phyloP scores from a whole-genome alignment of 2,113 vertebrate genomes.

The Cololabis saira region DNA sequence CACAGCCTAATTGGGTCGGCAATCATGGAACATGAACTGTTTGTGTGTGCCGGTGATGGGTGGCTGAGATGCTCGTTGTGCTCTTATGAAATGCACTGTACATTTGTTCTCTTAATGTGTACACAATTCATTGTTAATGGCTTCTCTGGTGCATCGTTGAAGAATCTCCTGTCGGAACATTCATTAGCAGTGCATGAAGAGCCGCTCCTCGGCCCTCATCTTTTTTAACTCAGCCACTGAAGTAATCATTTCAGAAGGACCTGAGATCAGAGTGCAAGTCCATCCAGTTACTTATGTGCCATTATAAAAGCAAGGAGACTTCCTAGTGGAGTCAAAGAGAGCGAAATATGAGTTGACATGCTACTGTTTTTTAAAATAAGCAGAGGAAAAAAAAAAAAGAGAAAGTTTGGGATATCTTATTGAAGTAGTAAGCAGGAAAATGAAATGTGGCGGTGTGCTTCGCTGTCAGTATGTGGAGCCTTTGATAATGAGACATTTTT shows the following conservation, averaged over 20 bases:
- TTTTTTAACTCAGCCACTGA: conserved; percentile 53
- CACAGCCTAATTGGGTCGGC: conserved; percentile 52
- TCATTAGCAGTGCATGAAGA: conserved; percentile 49
- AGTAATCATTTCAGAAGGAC: conserved; percentile 64
- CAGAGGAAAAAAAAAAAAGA: background rate
- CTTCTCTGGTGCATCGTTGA: conserved; percentile 39
- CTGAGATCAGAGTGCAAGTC: conserved; percentile 58
- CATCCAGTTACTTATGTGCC: conserved; percentile 51
- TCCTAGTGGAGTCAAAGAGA: conserved; percentile 26
- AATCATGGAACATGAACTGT: conserved; percentile 31
- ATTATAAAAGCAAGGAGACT: conserved; percentile 38
- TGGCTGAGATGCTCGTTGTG: conserved; percentile 12
- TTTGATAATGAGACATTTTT: conserved; percentile 66
- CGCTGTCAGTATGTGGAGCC: conserved; percentile 32
- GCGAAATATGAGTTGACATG: conserved; percentile 24
- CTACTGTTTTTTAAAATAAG: conserved; percentile 25
- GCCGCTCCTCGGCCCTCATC: conserved; percentile 43
- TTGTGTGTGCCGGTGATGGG: conserved; percentile 20
- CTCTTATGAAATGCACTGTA: conserved; percentile 42
- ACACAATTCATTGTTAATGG: conserved; percentile 59
- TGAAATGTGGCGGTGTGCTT: conserved; percentile 37
- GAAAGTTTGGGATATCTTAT: conserved; percentile 23
- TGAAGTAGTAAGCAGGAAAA: conserved; percentile 39
- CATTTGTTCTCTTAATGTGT: conserved; percentile 48
- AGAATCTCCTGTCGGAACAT: conserved; percentile 29